Conservation (phyloP, 2,113 vertebrate genomes). For the Mormyrus iriodes region DNA sequence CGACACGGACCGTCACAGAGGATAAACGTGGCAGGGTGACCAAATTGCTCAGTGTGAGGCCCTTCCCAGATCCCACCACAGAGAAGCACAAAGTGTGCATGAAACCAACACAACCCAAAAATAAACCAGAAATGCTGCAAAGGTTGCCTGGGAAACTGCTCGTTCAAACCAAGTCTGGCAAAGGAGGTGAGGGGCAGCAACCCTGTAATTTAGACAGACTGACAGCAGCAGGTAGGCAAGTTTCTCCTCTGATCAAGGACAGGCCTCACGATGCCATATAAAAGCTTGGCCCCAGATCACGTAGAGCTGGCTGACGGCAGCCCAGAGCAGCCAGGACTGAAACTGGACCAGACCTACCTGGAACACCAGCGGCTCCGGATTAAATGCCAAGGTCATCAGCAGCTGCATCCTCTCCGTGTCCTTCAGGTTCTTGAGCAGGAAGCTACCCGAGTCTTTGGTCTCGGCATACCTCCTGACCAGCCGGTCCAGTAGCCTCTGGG, state of each 20-base stretch:
- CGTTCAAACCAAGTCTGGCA: background rate
- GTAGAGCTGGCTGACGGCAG: background rate
- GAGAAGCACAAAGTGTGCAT: background rate
- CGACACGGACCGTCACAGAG: background rate
- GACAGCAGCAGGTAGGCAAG: constrained; percentile 23
- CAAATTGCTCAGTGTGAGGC: background rate
- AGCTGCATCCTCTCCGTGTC: constrained; percentile 98
- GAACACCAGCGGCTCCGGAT: constrained; percentile 93
- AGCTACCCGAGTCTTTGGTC: constrained; percentile 97
- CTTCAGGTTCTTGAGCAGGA: constrained; percentile 93
- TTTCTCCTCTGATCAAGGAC: constrained; percentile 28
- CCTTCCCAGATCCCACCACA: background rate
- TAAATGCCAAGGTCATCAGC: constrained; percentile 93
- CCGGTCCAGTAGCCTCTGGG: constrained; percentile 91
- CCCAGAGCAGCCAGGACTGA: background rate
- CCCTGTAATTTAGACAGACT: constrained; percentile 50
- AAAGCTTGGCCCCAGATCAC: constrained; percentile 29
- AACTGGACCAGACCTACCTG: constrained; percentile 65
- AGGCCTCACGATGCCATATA: constrained; percentile 34
- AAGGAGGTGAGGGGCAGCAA: background rate
- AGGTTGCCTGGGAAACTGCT: background rate
- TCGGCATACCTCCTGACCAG: constrained; percentile 93
- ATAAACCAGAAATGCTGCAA: background rate
- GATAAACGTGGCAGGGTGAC: background rate
- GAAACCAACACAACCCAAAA: background rate